These are phyloP conservation scores for Dynastes tityus DNA, from an alignment of 2,888 invertebrate genomes.

Conservation along the genomic window DNA sequence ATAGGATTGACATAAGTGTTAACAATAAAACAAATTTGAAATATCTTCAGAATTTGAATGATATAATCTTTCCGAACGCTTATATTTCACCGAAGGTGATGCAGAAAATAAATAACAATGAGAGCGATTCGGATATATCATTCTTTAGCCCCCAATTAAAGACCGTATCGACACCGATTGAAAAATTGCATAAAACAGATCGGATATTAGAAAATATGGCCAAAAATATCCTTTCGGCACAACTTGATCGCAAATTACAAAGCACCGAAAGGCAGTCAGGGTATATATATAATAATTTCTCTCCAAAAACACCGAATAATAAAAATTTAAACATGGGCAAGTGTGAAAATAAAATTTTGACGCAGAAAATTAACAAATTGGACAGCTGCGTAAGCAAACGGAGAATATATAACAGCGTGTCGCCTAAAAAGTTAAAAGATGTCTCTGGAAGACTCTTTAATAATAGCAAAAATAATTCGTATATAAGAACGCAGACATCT, in stretches of 20 bases:
- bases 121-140: conserved; percentile 60
- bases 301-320: conserved; percentile 44
- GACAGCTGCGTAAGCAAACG: conserved; percentile 44
- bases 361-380: conserved; percentile 44
- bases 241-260: conserved; percentile 18
- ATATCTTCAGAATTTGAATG: conserved; percentile 51
- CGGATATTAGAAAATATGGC: conserved; percentile 41
- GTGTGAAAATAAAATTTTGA: conserved; percentile 27
- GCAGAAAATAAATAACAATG: conserved; percentile 49
- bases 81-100: conserved; percentile 34
- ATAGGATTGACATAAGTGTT: background rate
- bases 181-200: conserved; percentile 46
- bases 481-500: background rate
- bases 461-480: conserved; percentile 33
- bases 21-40: conserved; percentile 44
- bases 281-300: conserved; percentile 14
- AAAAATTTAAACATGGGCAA: conserved; percentile 21
- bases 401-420: conserved; percentile 39
- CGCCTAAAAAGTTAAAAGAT: conserved; percentile 45
- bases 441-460: conserved; percentile 15
- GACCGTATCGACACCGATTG: conserved; percentile 63
- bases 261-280: background rate
- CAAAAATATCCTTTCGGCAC: conserved; percentile 34
- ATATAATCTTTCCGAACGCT: conserved; percentile 47
- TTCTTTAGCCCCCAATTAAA: conserved; percentile 63